A percentile compares a stretch with the other conserved stretches of the same genome.
Evolutionary conservation across 2,888 invertebrate species (phyloP).

Genomic region (Orthonychiurus folsomi): DNA sequence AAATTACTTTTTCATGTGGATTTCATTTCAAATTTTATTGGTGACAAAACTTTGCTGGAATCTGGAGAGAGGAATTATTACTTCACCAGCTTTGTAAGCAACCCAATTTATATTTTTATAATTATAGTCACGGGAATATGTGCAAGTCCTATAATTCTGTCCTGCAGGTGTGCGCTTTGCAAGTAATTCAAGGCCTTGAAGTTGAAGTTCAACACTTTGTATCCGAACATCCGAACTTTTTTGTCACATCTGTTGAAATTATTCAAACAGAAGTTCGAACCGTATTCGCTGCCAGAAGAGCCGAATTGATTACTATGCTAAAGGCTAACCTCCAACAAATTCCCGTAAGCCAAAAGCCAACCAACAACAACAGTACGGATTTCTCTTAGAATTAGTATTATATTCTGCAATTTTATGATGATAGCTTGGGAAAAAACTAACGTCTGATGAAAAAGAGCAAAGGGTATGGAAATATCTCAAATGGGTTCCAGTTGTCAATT

Average conservation of each 20-base stretch:
- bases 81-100: conserved; percentile 8
- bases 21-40: conserved; percentile 2
- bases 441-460: conserved; percentile 14
- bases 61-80: background rate
- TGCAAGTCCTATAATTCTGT: no score
- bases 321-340: no score
- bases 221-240: conserved; percentile 4
- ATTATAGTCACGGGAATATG: background rate
- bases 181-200: conserved; percentile 1
- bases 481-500: conserved; percentile 22
- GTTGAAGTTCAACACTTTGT: background rate
- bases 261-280: background rate
- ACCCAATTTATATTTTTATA: background rate
- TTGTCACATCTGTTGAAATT: background rate
- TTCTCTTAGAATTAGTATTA: conserved; percentile 2
- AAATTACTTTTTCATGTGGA: background rate
- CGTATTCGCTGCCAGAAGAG: background rate
- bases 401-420: background rate
- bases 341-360: no score
- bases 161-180: background rate
- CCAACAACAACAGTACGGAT: no score
- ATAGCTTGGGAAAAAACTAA: background rate
- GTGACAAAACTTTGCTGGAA: background rate
- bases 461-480: conserved; percentile 25
- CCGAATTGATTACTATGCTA: background rate